Base-by-base conservation (phyloP, 2,888 invertebrate species). In the Beris chalybata region DNA sequence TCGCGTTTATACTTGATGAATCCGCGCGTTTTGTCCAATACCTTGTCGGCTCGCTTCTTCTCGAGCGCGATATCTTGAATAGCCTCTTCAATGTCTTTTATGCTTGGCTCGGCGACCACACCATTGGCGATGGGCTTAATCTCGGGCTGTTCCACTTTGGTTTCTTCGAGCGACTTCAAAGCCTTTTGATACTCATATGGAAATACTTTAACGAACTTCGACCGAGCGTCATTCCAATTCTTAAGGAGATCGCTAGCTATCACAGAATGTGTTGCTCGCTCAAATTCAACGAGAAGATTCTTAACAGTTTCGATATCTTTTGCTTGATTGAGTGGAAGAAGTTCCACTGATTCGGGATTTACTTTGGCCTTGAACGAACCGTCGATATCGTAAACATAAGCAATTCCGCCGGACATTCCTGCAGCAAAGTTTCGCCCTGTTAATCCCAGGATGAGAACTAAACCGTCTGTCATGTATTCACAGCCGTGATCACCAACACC, bases 401-500 rank as follows among this genome's bases (percentile, higher is more conserved):
- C 98, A 72, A 98, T 91, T 67, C 95, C 95, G 69, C 89, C 89
- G 66, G 97, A 97, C 98, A 99, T 99, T 73, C 98, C 99, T 55
- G 99, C 99, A 7, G 97, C 98, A 83, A 99, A 99, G 84, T 99
- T 99, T 70, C 98, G 84, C 1, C 99, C 99, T 6, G 97, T 97
- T 68, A 93, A 85, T 1, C 97, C 97, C 13, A 99, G 86, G 75
- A 99, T 91, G 59, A 99, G 85, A 70, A 92, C 92, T 67, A 86
- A 83, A 67, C 97, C 97, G 12, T 96, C 97, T 56, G 99, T 99
- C 99, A 99, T 99, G 82, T 99, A 99, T 83, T 99, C 99, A 84
- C 99, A 99, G 67, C 97, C 98, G 82, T 99, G 98, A 84, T 99
- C 99, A 48, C 99, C 99, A 67, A 96, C 97, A 64, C 97, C 97